Base-by-base conservation (phyloP, 1,140 invertebrate genomes). In the Aphaenogaster rudis region DNA sequence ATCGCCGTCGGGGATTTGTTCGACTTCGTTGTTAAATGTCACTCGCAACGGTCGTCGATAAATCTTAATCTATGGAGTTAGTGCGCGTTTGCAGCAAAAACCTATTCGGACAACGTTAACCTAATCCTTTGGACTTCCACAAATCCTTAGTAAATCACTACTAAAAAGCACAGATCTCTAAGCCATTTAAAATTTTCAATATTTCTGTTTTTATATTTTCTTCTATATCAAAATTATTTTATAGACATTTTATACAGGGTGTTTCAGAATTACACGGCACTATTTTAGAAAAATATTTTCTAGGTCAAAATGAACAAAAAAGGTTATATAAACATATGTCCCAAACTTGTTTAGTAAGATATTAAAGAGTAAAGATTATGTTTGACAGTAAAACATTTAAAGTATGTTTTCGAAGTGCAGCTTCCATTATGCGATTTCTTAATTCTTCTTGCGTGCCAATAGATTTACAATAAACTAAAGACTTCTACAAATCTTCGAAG, bases 1-100 rank as follows among this genome's bases (percentile, higher is more conserved):
- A 61, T 6, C 54, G 13, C 74, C n/a, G 39, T 9, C 8, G 33
- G 45, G 48, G 33, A 80, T 80, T 80, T 67, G 45, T 52, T 21
- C 45, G 61, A 67, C 21, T 67, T 52, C n/a, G 42, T 66, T 79
- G 77, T 64, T 45, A 9, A 77, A 79, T 66, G 77, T 80, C 61
- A 39, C n/a, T 67, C 45, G 45, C 63, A 52, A 67, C 45, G 45
- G 36, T 67, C 15, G 28, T 21, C 45, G 45, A 50, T 67, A 59
- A 52, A 80, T 80, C 77, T 80, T 39, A 64, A 66, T 79, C n/a
- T 36, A 33, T 67, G n/a, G 33, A 52, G 33, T 67, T 79, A 28
- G 54, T 21, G 11, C 45, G 4, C 45, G 9, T 79, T 50, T 50
- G 6, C 17, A 80, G 33, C 45, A 61, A 61, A 61, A 59, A 45